A percentile compares a stretch with the other conserved stretches of the same genome.
Conservation (phyloP, 2,113 vertebrate species). For the Malurus alboscapulatus region DNA sequence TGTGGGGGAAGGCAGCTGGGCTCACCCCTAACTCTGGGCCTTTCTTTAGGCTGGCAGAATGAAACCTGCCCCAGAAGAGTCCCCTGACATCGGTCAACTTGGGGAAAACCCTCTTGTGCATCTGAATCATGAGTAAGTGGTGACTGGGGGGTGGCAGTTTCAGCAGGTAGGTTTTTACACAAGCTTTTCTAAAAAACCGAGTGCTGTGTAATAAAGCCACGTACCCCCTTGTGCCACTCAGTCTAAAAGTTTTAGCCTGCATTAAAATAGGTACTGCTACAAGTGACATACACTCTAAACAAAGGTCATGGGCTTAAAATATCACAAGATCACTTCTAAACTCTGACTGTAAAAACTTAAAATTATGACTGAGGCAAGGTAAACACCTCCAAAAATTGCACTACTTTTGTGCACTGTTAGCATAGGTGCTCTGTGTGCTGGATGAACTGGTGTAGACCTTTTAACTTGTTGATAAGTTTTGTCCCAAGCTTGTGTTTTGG, state of each 20-base stretch:
- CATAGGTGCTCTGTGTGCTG: fast-evolving
- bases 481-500: not conserved
- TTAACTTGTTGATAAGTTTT: not conserved
- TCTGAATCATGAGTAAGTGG: not conserved
- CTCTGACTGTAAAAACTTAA: constrained; percentile 28
- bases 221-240: not conserved
- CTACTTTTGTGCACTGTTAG: not conserved
- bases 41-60: not conserved
- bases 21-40: not conserved
- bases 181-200: not conserved
- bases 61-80: not conserved
- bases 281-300: constrained; percentile 12
- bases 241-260: constrained; percentile 1
- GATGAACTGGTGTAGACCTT: not conserved
- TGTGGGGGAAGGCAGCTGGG: not conserved
- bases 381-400: not conserved
- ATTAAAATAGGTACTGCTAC: constrained; percentile 51
- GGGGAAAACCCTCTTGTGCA: not conserved
- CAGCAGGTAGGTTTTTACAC: not conserved
- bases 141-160: not conserved
- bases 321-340: constrained; percentile 4
- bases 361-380: constrained; percentile 6
- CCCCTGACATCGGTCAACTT: not conserved
- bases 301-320: constrained; percentile 56
- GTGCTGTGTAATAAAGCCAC: not conserved